These are phyloP conservation scores for Marcusenius ussheri DNA, from an alignment of 2,113 vertebrate genomes.

Conservation along the genomic window DNA sequence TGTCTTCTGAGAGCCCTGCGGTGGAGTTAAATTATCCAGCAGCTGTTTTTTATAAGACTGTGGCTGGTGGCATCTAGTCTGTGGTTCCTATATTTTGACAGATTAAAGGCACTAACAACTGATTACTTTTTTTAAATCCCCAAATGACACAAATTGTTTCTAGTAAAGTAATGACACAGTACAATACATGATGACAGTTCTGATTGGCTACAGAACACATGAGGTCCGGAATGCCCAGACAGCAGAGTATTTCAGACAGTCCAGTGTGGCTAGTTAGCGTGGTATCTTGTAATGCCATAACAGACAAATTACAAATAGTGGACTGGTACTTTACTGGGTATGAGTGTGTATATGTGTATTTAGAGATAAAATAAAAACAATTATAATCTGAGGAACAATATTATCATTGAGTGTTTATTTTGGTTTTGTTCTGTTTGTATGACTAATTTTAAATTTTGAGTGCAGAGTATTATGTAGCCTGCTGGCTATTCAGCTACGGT, in stretches of 20 bases:
- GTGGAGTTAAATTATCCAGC: background rate
- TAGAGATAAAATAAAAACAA: background rate
- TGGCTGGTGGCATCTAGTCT: background rate
- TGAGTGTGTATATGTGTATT: background rate
- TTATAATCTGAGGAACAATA: background rate
- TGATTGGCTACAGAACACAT: background rate
- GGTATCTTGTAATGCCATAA: background rate
- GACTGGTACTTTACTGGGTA: background rate
- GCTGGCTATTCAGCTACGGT: background rate
- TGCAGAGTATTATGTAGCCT: background rate
- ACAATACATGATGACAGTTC: background rate
- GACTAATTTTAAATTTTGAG: background rate
- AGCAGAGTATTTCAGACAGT: background rate
- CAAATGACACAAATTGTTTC: background rate
- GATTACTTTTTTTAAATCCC: background rate
- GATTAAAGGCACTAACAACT: background rate
- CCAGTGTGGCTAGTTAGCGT: background rate
- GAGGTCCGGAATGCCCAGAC: background rate
- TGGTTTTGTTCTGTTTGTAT: background rate
- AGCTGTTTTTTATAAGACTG: background rate
- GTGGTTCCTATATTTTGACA: slow-evolving; percentile 2
- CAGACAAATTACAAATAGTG: background rate
- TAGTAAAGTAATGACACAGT: background rate
- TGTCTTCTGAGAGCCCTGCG: background rate
- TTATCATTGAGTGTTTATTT: background rate